A percentile compares a stretch with the other conserved stretches of the same genome.
These are phyloP conservation scores for Aepyceros melampus DNA, from an alignment of 2,113 vertebrate genomes.

Conservation along the genomic window DNA sequence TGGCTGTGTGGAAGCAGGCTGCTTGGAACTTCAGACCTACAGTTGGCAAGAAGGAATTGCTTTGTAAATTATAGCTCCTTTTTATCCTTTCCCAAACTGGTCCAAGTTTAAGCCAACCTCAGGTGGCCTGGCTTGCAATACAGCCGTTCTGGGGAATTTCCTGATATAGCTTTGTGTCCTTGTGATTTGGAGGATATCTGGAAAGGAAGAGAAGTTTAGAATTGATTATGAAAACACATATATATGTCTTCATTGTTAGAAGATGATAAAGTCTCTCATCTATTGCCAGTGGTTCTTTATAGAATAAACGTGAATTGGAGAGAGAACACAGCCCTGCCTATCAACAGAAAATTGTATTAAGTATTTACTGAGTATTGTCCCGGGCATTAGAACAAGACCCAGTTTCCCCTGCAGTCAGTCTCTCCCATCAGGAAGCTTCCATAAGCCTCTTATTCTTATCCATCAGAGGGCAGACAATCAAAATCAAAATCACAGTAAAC, in stretches of 20 bases:
- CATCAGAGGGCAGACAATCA: neutral
- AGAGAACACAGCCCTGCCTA: neutral
- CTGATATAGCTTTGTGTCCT: neutral
- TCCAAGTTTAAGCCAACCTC: neutral
- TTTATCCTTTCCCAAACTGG: neutral
- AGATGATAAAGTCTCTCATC: neutral
- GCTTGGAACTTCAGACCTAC: neutral
- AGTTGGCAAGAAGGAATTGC: neutral
- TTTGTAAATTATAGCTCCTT: neutral
- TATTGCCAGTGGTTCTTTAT: neutral
- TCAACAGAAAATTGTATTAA: neutral
- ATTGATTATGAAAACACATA: neutral
- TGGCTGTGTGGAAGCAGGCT: neutral
- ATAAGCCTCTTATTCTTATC: neutral
- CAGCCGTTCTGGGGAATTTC: neutral
- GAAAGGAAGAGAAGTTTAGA: neutral
- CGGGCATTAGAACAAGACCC: neutral
- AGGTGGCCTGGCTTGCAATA: neutral
- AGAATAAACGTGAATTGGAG: neutral
- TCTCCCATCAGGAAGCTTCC: neutral
- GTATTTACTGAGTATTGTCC: neutral
- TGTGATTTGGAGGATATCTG: conserved; percentile 1
- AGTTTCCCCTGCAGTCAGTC: neutral
- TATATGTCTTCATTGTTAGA: neutral
- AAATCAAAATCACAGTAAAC: neutral